phyloP scores from a whole-genome alignment of 2,888 invertebrate species.

The Empis livida region DNA sequence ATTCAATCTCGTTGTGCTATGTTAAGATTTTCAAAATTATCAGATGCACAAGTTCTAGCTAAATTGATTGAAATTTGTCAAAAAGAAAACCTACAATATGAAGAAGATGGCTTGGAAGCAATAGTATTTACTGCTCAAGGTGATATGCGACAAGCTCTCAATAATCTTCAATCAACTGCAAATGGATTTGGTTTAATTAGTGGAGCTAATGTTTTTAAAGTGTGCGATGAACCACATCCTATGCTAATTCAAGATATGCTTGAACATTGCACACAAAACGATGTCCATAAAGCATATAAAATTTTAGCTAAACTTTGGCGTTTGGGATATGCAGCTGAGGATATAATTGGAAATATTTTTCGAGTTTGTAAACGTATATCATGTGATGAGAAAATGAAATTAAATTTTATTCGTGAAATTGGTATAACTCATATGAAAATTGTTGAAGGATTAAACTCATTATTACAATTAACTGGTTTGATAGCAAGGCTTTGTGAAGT shows the following conservation, averaged over 20 bases:
- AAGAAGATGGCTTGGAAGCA: constrained; percentile 88
- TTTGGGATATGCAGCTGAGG: constrained; percentile 92
- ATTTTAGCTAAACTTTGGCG: constrained; percentile 80
- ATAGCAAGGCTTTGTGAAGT: constrained; percentile 64
- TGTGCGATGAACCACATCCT: constrained; percentile 99
- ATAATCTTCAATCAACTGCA: constrained; percentile 91
- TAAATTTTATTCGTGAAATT: constrained; percentile 82
- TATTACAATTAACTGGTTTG: constrained; percentile 84
- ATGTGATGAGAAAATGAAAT: constrained; percentile 65
- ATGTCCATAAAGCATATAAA: constrained; percentile 79
- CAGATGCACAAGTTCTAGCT: constrained; percentile 80
- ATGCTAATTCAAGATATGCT: constrained; percentile 85
- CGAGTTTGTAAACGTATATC: constrained; percentile 81
- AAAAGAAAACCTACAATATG: constrained; percentile 61
- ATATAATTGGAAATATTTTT: constrained; percentile 90
- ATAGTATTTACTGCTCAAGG: constrained; percentile 98
- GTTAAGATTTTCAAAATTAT: constrained; percentile 77
- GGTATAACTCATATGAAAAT: constrained; percentile 83
- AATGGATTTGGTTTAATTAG: constrained; percentile 88
- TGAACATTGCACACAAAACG: constrained; percentile 62
- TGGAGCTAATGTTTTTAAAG: constrained; percentile 91
- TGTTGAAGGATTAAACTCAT: constrained; percentile 73
- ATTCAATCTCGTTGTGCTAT: constrained; percentile 98
- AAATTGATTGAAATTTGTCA: constrained; percentile 64
- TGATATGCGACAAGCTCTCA: constrained; percentile 93